Conservation (phyloP, 2,888 invertebrate genomes). For the Caprella mutica region DNA sequence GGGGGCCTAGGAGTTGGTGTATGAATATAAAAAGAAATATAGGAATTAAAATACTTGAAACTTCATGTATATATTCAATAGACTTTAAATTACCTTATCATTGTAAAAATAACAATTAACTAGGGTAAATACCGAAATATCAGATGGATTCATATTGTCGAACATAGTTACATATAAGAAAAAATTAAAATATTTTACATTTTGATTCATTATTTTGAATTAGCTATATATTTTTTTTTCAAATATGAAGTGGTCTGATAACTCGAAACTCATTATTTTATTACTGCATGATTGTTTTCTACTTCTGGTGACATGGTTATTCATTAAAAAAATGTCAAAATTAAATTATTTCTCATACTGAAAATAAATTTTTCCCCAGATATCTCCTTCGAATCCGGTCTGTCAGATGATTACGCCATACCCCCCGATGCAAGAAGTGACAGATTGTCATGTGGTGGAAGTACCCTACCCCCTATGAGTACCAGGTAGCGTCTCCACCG, state of each 20-base stretch:
- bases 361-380: constrained; percentile 36
- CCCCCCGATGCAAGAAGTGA: constrained; percentile 66
- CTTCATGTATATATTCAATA: too few relatives aligned
- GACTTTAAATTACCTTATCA: too few relatives aligned
- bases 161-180: too few relatives aligned
- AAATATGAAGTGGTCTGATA: background rate
- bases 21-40: too few relatives aligned
- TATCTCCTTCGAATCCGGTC: constrained; percentile 73
- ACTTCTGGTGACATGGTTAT: background rate
- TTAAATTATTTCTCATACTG: background rate
- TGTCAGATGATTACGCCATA: constrained; percentile 92
- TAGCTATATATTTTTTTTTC: background rate
- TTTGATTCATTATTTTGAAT: background rate
- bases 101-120: too few relatives aligned
- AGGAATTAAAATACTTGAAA: too few relatives aligned
- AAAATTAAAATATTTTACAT: too few relatives aligned
- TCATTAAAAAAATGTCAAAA: background rate
- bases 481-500: constrained; percentile 35
- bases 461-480: too few relatives aligned
- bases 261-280: background rate
- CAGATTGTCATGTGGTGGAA: constrained; percentile 37
- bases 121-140: too few relatives aligned
- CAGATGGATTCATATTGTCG: too few relatives aligned
- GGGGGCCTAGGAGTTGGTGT: too few relatives aligned
- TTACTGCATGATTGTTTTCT: background rate